Conservation (phyloP, 2,888 invertebrate genomes). For the Lasioglossum figueresi region DNA sequence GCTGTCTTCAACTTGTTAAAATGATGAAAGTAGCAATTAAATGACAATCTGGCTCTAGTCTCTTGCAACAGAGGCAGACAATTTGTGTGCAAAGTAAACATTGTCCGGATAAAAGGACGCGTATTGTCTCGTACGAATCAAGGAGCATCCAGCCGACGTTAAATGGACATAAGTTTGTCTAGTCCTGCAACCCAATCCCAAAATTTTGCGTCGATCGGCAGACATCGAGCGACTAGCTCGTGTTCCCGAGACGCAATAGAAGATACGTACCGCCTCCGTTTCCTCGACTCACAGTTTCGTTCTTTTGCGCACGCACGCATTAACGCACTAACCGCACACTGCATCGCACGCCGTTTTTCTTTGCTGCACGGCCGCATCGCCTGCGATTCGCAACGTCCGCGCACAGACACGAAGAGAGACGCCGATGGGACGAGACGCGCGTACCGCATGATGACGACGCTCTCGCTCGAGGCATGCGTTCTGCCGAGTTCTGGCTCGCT, state of each 20-base stretch:
- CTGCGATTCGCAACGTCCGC: neutral
- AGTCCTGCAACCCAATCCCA: neutral
- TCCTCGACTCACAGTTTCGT: neutral
- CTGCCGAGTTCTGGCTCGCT: conserved; percentile 34
- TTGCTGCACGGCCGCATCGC: conserved; percentile 6
- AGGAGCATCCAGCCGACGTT: no score
- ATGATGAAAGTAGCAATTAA: no score
- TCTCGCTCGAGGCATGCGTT: conserved; percentile 75
- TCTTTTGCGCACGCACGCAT: conserved; percentile 17
- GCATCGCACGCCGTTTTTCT: conserved; percentile 1
- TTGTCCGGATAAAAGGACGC: no score
- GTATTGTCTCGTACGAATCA: no score
- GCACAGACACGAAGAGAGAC: conserved; percentile 42
- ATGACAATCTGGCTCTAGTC: no score
- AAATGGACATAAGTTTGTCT: neutral
- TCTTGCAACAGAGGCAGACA: no score
- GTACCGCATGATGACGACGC: conserved; percentile 54
- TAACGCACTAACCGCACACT: conserved; percentile 2
- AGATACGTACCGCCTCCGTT: neutral
- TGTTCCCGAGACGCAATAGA: neutral
- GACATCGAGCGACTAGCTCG: no score
- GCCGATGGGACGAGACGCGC: conserved; percentile 27
- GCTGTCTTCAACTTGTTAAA: no score
- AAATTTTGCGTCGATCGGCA: neutral
- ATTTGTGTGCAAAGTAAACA: no score